Evolutionary conservation across 2,888 invertebrate species (phyloP), one percentile per base, ranked within the genome.

Genomic region (Drosophila acutilabella): DNA sequence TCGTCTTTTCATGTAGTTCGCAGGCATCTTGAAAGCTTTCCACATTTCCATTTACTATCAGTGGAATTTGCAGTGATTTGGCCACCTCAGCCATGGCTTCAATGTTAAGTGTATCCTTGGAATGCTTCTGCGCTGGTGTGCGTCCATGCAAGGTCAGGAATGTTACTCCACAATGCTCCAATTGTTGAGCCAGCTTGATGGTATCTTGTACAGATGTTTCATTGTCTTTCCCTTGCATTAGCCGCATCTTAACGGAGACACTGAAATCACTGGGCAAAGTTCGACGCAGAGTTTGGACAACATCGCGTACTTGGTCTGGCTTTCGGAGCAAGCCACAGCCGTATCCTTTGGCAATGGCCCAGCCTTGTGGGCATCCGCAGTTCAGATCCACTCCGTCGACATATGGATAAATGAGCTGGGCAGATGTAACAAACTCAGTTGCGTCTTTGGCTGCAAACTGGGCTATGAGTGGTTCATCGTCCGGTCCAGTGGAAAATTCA

Each of bases 301-400:
- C 94, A 83, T 97, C 97, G 76, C 95, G 94, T 5, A 99, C 94
- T 10, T 95, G 86, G 89, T 99, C 96, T 6, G 99, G 98, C 78
- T 96, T 95, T 10, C 94, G 94, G 18, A 99, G 92, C 75, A 99
- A 92, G 66, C 96, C 95, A 88, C 97, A 97, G 0, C 99, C 99
- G 90, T 97, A 96, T 4, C 98, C 98, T 90, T 97, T 96, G 78
- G 96, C 95, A 92, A 97, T 96, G 0, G 98, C 98, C 98, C 98
- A 99, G 77, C 95, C 93, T 92, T 99, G 99, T 0, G 99, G 99
- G 86, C 99, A 99, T 0, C 99, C 99, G 93, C 99, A 99, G 91
- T 99, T 99, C 38, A 99, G 93, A 93, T 99, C 99, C 2, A 98
- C 96, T 6, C 99, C 99, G 93, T 97, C 96, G 59, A 96, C 95